These are phyloP conservation scores for Eufriesea mexicana DNA, from an alignment of 1,140 invertebrate genomes.

Conservation along the genomic window DNA sequence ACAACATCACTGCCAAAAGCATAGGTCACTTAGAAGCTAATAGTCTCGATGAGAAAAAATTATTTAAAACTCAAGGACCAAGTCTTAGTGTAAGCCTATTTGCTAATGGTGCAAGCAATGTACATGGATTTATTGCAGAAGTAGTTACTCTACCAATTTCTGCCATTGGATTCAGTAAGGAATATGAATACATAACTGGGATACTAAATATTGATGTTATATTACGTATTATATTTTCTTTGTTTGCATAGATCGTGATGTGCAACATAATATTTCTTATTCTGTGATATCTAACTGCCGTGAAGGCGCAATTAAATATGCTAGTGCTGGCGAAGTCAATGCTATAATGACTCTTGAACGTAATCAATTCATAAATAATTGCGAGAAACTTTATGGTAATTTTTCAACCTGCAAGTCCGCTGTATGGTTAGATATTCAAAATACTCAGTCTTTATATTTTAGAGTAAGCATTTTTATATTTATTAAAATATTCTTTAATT, in stretches of 20 bases:
- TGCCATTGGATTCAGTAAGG: constrained; percentile 92
- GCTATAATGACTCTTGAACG: constrained; percentile 94
- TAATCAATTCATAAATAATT: constrained; percentile 94
- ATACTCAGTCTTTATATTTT: constrained; percentile 94
- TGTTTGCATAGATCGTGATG: constrained; percentile 89
- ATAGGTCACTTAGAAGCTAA: constrained; percentile 89
- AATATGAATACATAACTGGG: neutral
- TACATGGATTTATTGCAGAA: constrained; percentile 99
- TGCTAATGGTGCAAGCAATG: constrained; percentile 94
- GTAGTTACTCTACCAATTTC: constrained; percentile 96
- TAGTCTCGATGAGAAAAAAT: constrained; percentile 87
- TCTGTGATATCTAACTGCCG: constrained; percentile 92
- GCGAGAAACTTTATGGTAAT: constrained; percentile 96
- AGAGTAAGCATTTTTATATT: constrained; percentile 84
- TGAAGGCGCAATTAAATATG: constrained; percentile 93
- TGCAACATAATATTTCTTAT: constrained; percentile 95
- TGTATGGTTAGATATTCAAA: constrained; percentile 95
- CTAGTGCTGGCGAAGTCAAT: constrained; percentile 97
- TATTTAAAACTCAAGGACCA: constrained; percentile 89
- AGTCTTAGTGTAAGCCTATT: constrained; percentile 96
- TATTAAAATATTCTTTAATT: too few relatives aligned
- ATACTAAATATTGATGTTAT: neutral
- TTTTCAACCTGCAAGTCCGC: constrained; percentile 94
- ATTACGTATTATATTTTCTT: neutral
- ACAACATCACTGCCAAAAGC: constrained; percentile 90